phyloP scores from a whole-genome alignment of 2,797 vertebrate species.

The Cyprinella venusta region DNA sequence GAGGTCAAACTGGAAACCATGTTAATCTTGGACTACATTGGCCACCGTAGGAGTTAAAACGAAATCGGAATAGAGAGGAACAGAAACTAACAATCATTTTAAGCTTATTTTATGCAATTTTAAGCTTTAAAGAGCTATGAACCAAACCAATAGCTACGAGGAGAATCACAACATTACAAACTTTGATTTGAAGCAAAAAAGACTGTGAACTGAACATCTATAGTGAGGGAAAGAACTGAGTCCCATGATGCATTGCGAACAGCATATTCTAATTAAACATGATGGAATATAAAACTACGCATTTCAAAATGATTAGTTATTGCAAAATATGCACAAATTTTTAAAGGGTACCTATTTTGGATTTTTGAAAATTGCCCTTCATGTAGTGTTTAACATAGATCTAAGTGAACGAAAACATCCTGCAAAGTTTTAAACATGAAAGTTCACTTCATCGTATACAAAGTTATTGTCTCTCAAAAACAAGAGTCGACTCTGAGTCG shows the following conservation, averaged over 20 bases:
- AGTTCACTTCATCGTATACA: too few species aligned
- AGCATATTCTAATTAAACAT: background rate
- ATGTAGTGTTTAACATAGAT: too few species aligned
- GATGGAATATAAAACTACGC: background rate
- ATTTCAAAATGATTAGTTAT: background rate
- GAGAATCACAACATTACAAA: background rate
- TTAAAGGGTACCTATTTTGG: too few species aligned
- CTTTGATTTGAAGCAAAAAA: background rate
- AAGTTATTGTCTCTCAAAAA: too few species aligned
- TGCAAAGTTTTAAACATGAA: too few species aligned
- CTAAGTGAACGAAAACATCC: too few species aligned
- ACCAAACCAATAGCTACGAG: background rate
- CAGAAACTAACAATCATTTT: background rate
- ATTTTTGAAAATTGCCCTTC: too few species aligned
- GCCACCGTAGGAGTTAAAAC: too few species aligned
- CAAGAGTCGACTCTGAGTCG: too few species aligned
- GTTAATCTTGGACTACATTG: too few species aligned
- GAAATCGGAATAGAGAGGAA: too few species aligned
- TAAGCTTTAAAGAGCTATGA: background rate
- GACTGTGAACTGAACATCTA: background rate
- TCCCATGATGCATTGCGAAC: background rate
- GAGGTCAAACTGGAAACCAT: too few species aligned
- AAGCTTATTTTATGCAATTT: background rate
- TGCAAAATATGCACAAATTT: background rate
- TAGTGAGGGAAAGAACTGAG: background rate